These are phyloP conservation scores for Hypotaenidia philippensis DNA, from an alignment of 2,797 vertebrate species.

Conservation along the genomic window DNA sequence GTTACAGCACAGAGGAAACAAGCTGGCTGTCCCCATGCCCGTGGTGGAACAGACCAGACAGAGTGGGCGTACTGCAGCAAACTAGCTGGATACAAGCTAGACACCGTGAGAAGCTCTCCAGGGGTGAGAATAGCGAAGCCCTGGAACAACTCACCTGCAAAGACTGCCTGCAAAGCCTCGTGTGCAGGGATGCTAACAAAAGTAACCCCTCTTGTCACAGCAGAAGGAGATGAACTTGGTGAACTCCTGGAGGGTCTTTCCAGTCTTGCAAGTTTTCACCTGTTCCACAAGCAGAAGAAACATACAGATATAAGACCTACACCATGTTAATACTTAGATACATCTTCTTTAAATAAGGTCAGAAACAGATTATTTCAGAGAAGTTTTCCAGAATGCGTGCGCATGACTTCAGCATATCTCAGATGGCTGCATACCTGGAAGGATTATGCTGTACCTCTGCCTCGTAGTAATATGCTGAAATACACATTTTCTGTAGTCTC, in stretches of 20 bases:
- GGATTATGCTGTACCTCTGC: neutral
- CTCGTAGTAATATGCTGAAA: neutral
- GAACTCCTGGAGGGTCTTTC: neutral
- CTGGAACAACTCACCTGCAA: neutral
- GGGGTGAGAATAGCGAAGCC: accelerated
- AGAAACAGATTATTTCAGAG: neutral
- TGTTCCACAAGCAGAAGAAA: neutral
- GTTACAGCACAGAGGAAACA: neutral
- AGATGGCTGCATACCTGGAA: neutral
- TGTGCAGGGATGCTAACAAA: accelerated
- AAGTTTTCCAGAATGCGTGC: neutral
- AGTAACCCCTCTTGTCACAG: neutral
- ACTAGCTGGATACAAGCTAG: neutral
- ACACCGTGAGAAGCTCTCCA: accelerated
- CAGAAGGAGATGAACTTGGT: neutral
- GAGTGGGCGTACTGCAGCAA: neutral
- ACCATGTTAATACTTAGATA: neutral
- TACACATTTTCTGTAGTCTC: neutral
- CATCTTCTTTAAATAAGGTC: neutral
- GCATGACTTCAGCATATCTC: neutral
- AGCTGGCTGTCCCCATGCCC: neutral
- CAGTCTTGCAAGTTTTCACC: neutral
- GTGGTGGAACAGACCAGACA: neutral
- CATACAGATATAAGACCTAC: neutral
- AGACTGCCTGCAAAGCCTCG: neutral